Base-by-base conservation (phyloP, 2,888 invertebrate species). In the Tigriopus californicus region DNA sequence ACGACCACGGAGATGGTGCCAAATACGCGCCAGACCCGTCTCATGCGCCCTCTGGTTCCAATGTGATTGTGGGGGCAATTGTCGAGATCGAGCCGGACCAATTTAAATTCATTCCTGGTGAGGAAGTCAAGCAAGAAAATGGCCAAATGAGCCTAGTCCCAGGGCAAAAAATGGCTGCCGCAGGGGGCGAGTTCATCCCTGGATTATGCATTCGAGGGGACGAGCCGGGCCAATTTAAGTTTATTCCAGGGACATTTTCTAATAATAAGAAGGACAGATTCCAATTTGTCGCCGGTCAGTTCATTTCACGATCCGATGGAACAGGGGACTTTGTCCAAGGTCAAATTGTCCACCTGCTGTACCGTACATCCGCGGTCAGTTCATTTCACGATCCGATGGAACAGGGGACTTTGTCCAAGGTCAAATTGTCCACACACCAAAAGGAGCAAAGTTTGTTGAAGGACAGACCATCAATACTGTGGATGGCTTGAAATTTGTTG, bases 381-480 rank as follows among this genome's bases (percentile, higher is more conserved):
- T 56, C 46, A 42, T 56, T 12, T 33, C 15, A 20, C 10, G 41
- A 53, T 20, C 41, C 55, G 18, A 61, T 49, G 25, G 62, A 56
- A 13, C 24, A n/a, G 42, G 41, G 15, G 33, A 22, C 5, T 60
- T 61, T 47, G 51, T 62, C 11, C 15, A 33, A 4, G 64, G 64
- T 18, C 62, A 80, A 68, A 79, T 80, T 1, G 76, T 80, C 22
- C 47, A 1, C 58, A 54, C 61, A 42, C 20, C 48, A 20, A 25
- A 53, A 20, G 61, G 61, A n/a, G 49, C 61, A 63, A 77, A 78
- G 64, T 83, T 84, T 68, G 70, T 85, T 51, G 77, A 80, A 1
- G 84, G 85, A 1, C 82, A 83, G 71, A 79, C 81, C 65, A 71
- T 84, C 1, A 77, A 79, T 62, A 83, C 82, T 0, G 80, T 81